A percentile compares a stretch with the other conserved stretches of the same genome.
phyloP scores from a whole-genome alignment of 2,113 vertebrate genomes.

The Gopherus flavomarginatus region DNA sequence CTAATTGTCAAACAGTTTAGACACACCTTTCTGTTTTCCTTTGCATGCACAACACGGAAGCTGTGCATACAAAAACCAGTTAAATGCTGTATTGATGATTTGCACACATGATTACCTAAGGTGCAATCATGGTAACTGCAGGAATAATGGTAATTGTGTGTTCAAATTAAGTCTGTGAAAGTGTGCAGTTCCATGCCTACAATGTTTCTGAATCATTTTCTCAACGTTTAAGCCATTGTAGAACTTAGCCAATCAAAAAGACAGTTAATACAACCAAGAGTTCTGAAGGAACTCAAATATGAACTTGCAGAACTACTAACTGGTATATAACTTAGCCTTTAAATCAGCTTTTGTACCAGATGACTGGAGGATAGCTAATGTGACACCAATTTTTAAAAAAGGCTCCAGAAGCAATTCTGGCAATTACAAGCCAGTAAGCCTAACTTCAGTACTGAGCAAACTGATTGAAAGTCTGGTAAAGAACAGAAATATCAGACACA shows the following conservation, averaged over 20 bases:
- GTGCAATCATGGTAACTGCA: not conserved
- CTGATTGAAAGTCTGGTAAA: not conserved
- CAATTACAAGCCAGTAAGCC: not conserved
- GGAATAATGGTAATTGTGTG: not conserved
- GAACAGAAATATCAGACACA: not conserved
- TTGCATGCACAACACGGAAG: slow-evolving; percentile 6
- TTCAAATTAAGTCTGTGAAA: not conserved
- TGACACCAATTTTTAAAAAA: not conserved
- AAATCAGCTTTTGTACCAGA: not conserved
- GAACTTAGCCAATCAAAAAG: not conserved
- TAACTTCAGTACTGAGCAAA: not conserved
- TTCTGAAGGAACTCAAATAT: not conserved
- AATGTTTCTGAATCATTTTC: not conserved
- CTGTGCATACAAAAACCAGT: not conserved
- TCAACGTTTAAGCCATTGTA: slow-evolving; percentile 31
- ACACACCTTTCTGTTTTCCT: not conserved
- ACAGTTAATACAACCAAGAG: not conserved
- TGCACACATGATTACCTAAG: not conserved
- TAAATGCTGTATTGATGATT: not conserved
- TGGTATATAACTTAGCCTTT: not conserved
- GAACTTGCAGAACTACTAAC: not conserved
- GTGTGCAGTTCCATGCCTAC: not conserved
- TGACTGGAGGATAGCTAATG: not conserved
- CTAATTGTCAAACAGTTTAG: not conserved
- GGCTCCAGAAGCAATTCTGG: not conserved